Conservation (phyloP, 2,113 vertebrate species). For the Agelaius tricolor region DNA sequence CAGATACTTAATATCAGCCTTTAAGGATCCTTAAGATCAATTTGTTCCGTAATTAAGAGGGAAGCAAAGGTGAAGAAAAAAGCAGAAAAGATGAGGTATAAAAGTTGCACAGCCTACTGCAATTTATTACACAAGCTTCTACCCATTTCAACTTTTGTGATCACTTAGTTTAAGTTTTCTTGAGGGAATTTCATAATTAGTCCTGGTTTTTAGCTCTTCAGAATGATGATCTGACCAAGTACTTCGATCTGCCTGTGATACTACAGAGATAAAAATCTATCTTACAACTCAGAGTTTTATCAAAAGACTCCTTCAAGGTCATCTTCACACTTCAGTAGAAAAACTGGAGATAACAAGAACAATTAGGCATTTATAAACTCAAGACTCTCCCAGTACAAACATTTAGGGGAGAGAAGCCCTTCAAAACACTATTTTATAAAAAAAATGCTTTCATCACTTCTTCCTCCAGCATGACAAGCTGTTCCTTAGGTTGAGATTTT, state of each 20-base stretch:
- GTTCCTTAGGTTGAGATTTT: slow-evolving; percentile 14
- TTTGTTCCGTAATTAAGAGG: background rate
- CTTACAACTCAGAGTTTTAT: slow-evolving; percentile 6
- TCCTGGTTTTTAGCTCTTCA: background rate
- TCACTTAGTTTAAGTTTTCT: background rate
- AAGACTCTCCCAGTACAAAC: background rate
- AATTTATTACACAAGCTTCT: background rate
- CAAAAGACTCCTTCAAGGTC: slow-evolving; percentile 28
- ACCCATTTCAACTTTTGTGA: background rate
- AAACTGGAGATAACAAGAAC: background rate
- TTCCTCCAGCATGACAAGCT: slow-evolving; percentile 13
- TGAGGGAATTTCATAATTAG: background rate
- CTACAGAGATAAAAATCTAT: background rate
- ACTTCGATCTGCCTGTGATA: background rate
- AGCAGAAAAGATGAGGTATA: background rate
- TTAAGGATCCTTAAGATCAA: background rate
- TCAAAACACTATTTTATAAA: slow-evolving; percentile 5
- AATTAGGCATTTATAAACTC: background rate
- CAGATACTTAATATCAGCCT: background rate
- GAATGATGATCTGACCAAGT: background rate
- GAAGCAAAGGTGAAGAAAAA: background rate
- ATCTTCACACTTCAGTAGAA: background rate
- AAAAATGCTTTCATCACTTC: background rate
- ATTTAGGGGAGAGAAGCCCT: background rate
- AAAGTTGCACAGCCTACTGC: background rate